A percentile compares a stretch with the other conserved stretches of the same genome.
phyloP scores from a whole-genome alignment of 1,140 invertebrate genomes.

The Bicyclus anynana region DNA sequence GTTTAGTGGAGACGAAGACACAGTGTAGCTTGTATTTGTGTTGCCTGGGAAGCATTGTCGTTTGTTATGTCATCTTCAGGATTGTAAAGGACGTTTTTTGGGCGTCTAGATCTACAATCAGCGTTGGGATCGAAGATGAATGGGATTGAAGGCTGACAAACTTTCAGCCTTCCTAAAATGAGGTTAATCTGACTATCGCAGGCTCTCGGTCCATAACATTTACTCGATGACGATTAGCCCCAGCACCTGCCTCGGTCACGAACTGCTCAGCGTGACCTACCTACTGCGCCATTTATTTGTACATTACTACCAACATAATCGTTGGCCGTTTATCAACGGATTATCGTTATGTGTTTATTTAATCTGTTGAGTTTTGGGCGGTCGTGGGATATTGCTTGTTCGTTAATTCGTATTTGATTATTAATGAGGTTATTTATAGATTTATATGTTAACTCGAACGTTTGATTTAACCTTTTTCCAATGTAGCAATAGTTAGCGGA shows the following conservation, averaged over 20 bases:
- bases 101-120: no score
- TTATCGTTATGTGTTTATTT: slow-evolving; percentile 6
- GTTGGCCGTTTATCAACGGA: neutral
- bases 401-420: neutral
- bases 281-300: neutral
- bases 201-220: neutral
- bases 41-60: no score
- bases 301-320: neutral
- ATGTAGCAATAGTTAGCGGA: no score
- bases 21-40: no score
- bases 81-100: no score
- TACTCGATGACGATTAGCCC: neutral
- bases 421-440: neutral
- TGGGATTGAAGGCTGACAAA: no score
- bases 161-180: no score
- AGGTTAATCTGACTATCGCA: neutral
- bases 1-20: no score
- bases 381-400: slow-evolving; percentile 1
- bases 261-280: neutral
- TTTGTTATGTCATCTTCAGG: no score
- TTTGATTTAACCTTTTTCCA: no score
- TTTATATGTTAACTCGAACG: no score
- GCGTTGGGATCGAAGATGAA: no score
- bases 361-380: slow-evolving; percentile 5
- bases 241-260: neutral